phyloP scores from a whole-genome alignment of 2,113 vertebrate genomes.

The Hydropotes inermis region DNA sequence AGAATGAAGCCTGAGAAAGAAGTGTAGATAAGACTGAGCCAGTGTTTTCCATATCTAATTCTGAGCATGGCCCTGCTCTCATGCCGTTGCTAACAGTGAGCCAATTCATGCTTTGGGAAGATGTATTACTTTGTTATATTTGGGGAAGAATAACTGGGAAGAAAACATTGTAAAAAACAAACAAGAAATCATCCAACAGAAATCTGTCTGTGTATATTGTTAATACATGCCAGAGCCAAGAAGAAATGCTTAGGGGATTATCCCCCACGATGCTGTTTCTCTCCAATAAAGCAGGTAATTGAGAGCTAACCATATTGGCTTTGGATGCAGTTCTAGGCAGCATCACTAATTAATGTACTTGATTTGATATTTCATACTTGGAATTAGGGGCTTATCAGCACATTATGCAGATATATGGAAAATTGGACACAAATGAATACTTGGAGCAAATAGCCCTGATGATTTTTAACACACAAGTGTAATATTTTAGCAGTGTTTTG shows the following conservation, averaged over 20 bases:
- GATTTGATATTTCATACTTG: constrained; percentile 61
- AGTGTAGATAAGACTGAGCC: not conserved
- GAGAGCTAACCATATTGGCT: constrained; percentile 55
- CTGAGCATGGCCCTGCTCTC: not conserved
- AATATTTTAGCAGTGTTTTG: constrained; percentile 1
- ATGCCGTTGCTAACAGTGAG: not conserved
- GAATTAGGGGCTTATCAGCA: constrained; percentile 54
- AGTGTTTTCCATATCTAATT: not conserved
- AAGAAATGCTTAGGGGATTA: constrained; percentile 53
- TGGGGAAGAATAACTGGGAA: constrained; percentile 51
- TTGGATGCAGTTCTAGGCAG: constrained; percentile 45
- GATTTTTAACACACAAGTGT: constrained; percentile 19
- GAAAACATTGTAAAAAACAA: constrained; percentile 45
- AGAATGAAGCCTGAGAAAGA: not conserved
- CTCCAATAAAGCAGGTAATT: constrained; percentile 71
- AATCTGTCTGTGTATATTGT: not conserved
- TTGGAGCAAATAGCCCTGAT: constrained; percentile 25
- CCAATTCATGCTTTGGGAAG: not conserved
- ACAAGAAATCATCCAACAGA: not conserved
- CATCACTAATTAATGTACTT: constrained; percentile 62
- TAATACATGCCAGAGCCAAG: not conserved
- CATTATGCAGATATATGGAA: constrained; percentile 68
- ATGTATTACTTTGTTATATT: constrained; percentile 38
- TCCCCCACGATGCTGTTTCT: constrained; percentile 34
- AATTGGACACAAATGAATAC: constrained; percentile 45